Conservation (phyloP, 2,113 vertebrate species). For the Fulmarus glacialis region DNA sequence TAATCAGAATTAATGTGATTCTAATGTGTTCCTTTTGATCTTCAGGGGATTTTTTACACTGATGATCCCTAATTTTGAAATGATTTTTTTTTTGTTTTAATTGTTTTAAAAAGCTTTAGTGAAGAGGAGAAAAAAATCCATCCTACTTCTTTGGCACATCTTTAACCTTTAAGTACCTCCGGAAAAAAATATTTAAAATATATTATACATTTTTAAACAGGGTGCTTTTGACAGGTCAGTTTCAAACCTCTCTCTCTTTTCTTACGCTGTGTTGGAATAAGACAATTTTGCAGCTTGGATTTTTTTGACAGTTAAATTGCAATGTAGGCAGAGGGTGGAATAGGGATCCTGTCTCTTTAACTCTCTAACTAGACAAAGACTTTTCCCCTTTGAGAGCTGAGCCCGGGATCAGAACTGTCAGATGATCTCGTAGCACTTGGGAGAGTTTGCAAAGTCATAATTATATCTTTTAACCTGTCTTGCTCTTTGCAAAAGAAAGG, state of each 20-base stretch:
- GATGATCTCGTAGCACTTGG: conserved; percentile 81
- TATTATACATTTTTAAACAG: conserved; percentile 75
- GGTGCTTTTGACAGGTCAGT: conserved; percentile 73
- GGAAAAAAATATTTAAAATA: conserved; percentile 65
- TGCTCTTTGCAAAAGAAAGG: conserved; percentile 87
- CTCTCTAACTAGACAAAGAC: conserved; percentile 83
- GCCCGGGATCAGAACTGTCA: conserved; percentile 87
- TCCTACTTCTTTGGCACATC: conserved; percentile 66
- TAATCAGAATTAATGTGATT: conserved; percentile 68
- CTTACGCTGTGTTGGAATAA: conserved; percentile 70
- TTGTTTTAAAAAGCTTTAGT: conserved; percentile 68
- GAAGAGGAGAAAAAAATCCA: not conserved
- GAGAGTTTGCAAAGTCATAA: conserved; percentile 90
- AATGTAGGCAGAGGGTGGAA: conserved; percentile 78
- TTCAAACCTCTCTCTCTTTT: conserved; percentile 61
- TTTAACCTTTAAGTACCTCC: conserved; percentile 70
- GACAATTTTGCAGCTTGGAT: conserved; percentile 76
- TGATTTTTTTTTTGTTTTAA: conserved; percentile 57
- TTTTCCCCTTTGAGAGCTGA: conserved; percentile 79
- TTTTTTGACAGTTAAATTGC: conserved; percentile 88
- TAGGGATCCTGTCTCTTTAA: conserved; percentile 83
- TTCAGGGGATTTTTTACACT: conserved; percentile 64
- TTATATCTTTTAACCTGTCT: conserved; percentile 91
- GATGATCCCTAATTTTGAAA: conserved; percentile 64
- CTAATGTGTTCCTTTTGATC: conserved; percentile 72